phyloP scores from a whole-genome alignment of 2,113 vertebrate genomes.

The Balaenoptera acutorostrata region DNA sequence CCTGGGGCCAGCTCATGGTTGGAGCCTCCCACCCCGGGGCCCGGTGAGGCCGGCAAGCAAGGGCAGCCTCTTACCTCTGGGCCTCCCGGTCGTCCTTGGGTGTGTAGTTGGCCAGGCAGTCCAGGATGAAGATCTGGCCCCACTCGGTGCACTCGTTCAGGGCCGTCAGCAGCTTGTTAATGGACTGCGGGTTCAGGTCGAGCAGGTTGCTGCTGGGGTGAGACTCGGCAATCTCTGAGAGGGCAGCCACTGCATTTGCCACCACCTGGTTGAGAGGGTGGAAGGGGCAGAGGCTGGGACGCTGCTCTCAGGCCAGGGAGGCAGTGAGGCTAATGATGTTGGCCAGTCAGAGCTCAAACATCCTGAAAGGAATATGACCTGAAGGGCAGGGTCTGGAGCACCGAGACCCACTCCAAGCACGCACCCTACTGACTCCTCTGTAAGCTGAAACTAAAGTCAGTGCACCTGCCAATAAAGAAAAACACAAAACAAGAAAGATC shows the following conservation, averaged over 20 bases:
- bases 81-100: constrained; percentile 97
- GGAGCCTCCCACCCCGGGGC: background rate
- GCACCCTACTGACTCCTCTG: background rate
- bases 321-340: background rate
- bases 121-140: constrained; percentile 99
- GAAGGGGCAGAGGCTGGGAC: background rate
- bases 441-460: background rate
- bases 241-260: constrained; percentile 95
- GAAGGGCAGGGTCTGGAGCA: background rate
- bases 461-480: background rate
- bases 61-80: constrained; percentile 88
- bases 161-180: constrained; percentile 97
- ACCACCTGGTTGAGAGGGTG: constrained; percentile 86
- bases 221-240: constrained; percentile 97
- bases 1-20: background rate
- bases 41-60: background rate
- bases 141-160: constrained; percentile 98
- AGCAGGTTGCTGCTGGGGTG: constrained; percentile 98
- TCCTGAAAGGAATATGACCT: background rate
- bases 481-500: background rate
- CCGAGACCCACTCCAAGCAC: background rate
- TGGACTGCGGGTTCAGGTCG: constrained; percentile 97
- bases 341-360: background rate
- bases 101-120: constrained; percentile 97
- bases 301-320: background rate